phyloP scores from a whole-genome alignment of 2,888 invertebrate genomes.

The Gastracanthus pulcherrimus region DNA sequence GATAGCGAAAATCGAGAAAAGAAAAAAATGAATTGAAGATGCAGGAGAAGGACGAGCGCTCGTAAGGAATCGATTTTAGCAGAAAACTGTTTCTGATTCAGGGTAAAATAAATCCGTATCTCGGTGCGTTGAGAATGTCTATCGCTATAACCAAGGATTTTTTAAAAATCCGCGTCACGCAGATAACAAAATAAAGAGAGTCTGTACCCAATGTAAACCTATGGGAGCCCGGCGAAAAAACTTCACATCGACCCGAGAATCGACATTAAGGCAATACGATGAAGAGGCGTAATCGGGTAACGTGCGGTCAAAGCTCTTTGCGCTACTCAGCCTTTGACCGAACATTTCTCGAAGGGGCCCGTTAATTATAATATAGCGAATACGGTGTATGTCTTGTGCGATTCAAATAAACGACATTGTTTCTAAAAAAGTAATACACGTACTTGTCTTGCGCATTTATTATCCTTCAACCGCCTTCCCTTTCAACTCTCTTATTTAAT shows the following conservation, averaged over 20 bases:
- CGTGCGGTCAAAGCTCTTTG: slow-evolving; percentile 63
- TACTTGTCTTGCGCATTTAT: slow-evolving; percentile 26
- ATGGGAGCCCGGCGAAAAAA: slow-evolving; percentile 53
- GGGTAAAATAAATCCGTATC: slow-evolving; percentile 74
- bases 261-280: slow-evolving; percentile 76
- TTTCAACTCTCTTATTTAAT: background rate
- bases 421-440: slow-evolving; percentile 70
- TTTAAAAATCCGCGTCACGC: background rate
- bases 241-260: slow-evolving; percentile 70
- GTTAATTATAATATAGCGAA: slow-evolving; percentile 76
- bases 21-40: background rate
- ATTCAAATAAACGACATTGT: slow-evolving; percentile 78
- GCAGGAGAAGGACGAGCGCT: background rate
- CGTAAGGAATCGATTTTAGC: slow-evolving; percentile 70
- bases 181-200: background rate
- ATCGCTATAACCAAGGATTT: slow-evolving; percentile 11
- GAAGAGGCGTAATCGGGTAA: slow-evolving; percentile 65
- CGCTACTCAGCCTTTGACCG: slow-evolving; percentile 66
- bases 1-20: background rate
- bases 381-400: slow-evolving; percentile 78
- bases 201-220: background rate
- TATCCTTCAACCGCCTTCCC: background rate
- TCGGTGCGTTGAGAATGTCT: slow-evolving; percentile 63
- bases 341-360: slow-evolving; percentile 65
- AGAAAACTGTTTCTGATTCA: slow-evolving; percentile 73